phyloP scores from a whole-genome alignment of 2,888 invertebrate genomes.

The Chymomyza fuscimana region DNA sequence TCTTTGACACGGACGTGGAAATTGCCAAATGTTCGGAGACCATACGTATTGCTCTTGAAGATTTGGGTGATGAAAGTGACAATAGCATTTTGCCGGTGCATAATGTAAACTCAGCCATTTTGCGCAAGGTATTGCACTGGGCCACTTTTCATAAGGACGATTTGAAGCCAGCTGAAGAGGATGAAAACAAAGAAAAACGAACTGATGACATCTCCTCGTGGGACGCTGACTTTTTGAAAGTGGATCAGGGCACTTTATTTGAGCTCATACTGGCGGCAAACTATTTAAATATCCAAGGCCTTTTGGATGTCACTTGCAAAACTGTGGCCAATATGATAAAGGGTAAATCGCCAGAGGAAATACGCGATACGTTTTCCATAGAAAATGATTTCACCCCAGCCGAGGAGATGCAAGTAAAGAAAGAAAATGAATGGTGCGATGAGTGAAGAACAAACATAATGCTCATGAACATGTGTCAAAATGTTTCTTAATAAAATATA shows the following conservation, averaged over 20 bases:
- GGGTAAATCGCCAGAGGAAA: slow-evolving; percentile 98
- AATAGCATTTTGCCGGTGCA: slow-evolving; percentile 97
- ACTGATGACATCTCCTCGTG: slow-evolving; percentile 99
- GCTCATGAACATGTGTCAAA: background rate
- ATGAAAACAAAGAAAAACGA: slow-evolving; percentile 98
- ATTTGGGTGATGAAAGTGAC: slow-evolving; percentile 92
- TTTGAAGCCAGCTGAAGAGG: slow-evolving; percentile 96
- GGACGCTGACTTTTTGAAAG: slow-evolving; percentile 99
- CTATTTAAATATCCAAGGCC: slow-evolving; percentile 96
- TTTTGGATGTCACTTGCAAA: slow-evolving; percentile 98
- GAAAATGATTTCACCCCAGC: slow-evolving; percentile 97
- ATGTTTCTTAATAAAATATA: background rate
- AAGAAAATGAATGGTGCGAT: slow-evolving; percentile 92
- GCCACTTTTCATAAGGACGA: slow-evolving; percentile 97
- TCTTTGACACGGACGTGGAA: slow-evolving; percentile 97
- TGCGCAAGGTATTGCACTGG: slow-evolving; percentile 96
- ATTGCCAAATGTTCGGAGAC: slow-evolving; percentile 98
- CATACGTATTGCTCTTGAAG: slow-evolving; percentile 98
- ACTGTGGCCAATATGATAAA: slow-evolving; percentile 99
- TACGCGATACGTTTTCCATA: slow-evolving; percentile 97
- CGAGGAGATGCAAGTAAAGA: slow-evolving; percentile 98
- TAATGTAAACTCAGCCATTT: slow-evolving; percentile 97
- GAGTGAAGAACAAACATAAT: slow-evolving; percentile 36
- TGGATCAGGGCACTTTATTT: slow-evolving; percentile 97
- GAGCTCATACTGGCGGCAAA: slow-evolving; percentile 98